Evolutionary conservation across 2,797 vertebrate species (phyloP).

Genomic region (Sarcophilus harrisii): DNA sequence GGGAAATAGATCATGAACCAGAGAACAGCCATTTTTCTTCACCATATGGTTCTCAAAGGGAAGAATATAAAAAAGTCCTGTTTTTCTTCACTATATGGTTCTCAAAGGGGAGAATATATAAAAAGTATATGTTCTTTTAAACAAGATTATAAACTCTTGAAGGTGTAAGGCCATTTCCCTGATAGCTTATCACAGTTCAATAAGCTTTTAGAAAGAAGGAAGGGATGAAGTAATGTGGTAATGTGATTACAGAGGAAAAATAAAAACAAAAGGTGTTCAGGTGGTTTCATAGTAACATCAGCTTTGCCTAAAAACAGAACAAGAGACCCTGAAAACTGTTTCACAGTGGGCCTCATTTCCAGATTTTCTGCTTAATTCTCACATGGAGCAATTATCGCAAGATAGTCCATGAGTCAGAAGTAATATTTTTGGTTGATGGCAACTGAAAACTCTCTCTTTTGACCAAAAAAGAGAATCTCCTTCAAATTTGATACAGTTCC

Average conservation of each 20-base stretch:
- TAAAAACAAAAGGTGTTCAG: background rate
- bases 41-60: background rate
- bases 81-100: background rate
- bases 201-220: background rate
- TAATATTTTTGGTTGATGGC: background rate
- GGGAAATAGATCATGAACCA: background rate
- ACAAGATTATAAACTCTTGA: background rate
- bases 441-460: background rate
- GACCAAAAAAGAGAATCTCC: slow-evolving; percentile 21
- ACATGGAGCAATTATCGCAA: background rate
- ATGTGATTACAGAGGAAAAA: slow-evolving; percentile 5
- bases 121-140: background rate
- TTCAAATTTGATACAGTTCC: slow-evolving; percentile 35
- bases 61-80: background rate
- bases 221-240: background rate
- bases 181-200: background rate
- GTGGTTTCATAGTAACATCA: background rate
- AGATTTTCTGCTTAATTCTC: slow-evolving; percentile 23
- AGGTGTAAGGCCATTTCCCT: background rate
- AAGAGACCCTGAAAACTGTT: slow-evolving; percentile 3
- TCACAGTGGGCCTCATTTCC: background rate
- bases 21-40: background rate
- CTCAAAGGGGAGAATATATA: background rate
- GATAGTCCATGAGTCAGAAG: background rate
- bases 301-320: background rate